Evolutionary conservation across 2,888 invertebrate species (phyloP), one percentile per base, ranked within the genome.

Genomic region (Eilema caniola): DNA sequence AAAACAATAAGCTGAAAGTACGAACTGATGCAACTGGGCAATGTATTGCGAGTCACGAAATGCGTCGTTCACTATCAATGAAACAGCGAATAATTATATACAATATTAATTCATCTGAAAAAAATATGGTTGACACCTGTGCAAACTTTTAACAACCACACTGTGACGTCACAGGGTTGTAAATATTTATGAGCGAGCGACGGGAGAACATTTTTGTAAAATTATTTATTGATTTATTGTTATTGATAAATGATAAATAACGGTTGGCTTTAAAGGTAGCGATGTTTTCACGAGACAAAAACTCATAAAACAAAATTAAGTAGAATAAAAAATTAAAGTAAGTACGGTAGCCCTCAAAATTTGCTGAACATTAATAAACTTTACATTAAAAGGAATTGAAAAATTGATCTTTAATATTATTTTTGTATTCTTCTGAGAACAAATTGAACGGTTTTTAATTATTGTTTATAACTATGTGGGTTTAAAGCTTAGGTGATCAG

Each of bases 221-320:
- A 72, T 75, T 75, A 31, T 73, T 66, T 69, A 74, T 68, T 77
- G 71, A 80, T 77, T 75, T 80, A 81, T 77, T 11, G 53, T 62
- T 60, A 41, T 23, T 72, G 63, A 69, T 69, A 80, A 72, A 66
- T 74, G 66, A 82, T 81, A 75, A 78, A 81, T 75, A 76, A 69
- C 66, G 57, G 53, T 25, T 33, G 24, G 24, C 65, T 56, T 73
- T 71, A 76, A 70, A 59, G 72, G 71, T 66, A 78, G 47, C 28
- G 8, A 23, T 65, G 23, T 65, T 28, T 28, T 67, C 72, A 20
- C 47, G 66, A 68, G 62, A 37, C 56, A 60, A 72, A 68, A 23
- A 47, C 76, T 61, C 71, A 82, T 82, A 76, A 82, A 72, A 73
- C 69, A 70, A 72, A 82, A 76, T 72, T 31, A 59, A 69, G 76